Percentiles rank a stretch among this genome's conserved stretches.
These are phyloP conservation scores for Sarcophaga bullata DNA, from an alignment of 1,140 invertebrate genomes.

Conservation along the genomic window DNA sequence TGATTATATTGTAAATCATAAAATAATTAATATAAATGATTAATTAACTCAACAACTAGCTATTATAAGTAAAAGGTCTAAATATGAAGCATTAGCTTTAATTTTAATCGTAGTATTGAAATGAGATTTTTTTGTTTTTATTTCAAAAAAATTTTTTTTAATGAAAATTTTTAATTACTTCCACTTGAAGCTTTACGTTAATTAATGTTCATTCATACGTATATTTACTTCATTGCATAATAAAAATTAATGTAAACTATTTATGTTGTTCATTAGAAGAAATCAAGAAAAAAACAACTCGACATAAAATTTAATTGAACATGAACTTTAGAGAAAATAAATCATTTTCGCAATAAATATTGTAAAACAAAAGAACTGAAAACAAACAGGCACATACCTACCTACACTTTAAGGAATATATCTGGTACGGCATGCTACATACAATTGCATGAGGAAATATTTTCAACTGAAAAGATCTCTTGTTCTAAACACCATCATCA, in stretches of 20 bases:
- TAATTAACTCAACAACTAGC: too few relatives aligned
- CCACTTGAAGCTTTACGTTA: not conserved
- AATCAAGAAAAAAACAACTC: not conserved
- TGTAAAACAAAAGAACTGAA: not conserved
- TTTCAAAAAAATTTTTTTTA: too few relatives aligned
- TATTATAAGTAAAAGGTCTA: too few relatives aligned
- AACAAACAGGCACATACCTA: not conserved
- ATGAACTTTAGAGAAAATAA: not conserved
- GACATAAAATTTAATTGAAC: not conserved
- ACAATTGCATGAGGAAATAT: not conserved
- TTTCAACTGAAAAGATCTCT: not conserved
- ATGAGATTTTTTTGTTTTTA: too few relatives aligned
- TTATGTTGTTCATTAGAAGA: not conserved
- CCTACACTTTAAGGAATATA: too few relatives aligned
- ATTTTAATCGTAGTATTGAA: too few relatives aligned
- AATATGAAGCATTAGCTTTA: too few relatives aligned
- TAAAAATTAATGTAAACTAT: constrained; percentile 11
- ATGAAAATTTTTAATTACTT: too few relatives aligned
- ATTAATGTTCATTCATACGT: too few relatives aligned
- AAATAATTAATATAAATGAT: not conserved
- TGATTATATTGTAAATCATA: not conserved
- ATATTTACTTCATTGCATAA: constrained; percentile 32
- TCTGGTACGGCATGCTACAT: not conserved
- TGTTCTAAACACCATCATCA: not conserved
- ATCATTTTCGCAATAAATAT: constrained; percentile 7